Base-by-base conservation (phyloP, 2,113 vertebrate genomes). In the Arizona elegans region DNA sequence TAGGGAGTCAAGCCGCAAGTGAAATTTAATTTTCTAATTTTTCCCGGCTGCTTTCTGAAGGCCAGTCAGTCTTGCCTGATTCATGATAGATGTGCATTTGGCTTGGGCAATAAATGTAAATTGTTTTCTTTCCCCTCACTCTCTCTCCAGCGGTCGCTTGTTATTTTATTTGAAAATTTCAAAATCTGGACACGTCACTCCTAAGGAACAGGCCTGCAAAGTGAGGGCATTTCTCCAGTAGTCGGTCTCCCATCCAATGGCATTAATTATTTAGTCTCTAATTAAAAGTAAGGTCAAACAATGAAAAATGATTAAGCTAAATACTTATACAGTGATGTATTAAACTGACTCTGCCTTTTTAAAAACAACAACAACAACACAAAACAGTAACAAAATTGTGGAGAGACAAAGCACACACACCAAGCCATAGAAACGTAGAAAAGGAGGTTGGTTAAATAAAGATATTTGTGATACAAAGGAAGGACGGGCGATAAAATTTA, bases 211-310 rank as follows among this genome's bases (percentile, higher is more conserved):
- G 88, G 95, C 97, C 96, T 94, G 54, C 93, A 97, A 97, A 97
- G 96, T 95, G 93, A 96, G 95, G 95, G 92, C 94, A 95, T 96
- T 86, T 97, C 95, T 91, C 54, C 88, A 97, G 97, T 65, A 97
- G 95, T 97, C 96, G 93, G 94, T 97, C 97, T 97, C 97, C 97
- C 97, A 98, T 98, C 97, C 97, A 96, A 96, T 7, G 92, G 96
- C 97, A 98, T 98, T 98, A 98, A 98, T 98, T 98, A 98, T 98
- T 98, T 98, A 98, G 96, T 96, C 98, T 98, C 98, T 98, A 98
- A 98, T 98, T 98, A 98, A 98, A 98, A 98, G 98, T 98, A 98
- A 98, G 98, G 98, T 98, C 98, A 98, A 98, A 98, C 96, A 97
- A 97, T 98, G 98, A 98, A 97, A 97, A 98, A 98, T 96, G 97